Conservation (phyloP, 2,888 invertebrate species). For the Tineola bisselliella region DNA sequence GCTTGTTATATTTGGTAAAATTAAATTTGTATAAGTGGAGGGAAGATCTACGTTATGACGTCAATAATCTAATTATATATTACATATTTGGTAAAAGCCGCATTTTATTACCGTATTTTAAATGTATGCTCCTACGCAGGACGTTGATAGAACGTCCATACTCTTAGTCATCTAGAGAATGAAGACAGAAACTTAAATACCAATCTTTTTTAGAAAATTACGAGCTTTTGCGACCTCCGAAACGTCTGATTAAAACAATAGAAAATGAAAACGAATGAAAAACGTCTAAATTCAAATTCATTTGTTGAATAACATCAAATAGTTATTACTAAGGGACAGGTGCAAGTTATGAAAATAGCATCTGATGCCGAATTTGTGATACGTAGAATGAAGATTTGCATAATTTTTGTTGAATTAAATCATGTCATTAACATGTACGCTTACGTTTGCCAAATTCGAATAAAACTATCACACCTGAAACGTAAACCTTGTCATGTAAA, state of each 20-base stretch:
- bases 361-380: background rate
- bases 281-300: no score
- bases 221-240: no score
- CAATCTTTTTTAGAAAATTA: no score
- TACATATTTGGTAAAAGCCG: background rate
- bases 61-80: background rate
- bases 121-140: background rate
- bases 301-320: no score
- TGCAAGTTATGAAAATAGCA: background rate
- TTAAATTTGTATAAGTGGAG: no score
- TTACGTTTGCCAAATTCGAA: background rate
- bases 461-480: background rate
- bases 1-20: no score
- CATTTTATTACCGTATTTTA: background rate
- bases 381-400: background rate
- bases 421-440: background rate
- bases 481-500: background rate
- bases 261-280: no score
- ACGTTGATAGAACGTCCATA: background rate
- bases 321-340: background rate
- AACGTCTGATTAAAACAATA: no score
- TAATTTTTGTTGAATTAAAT: background rate
- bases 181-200: no score
- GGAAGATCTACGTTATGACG: background rate
- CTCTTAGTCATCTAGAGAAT: background rate